Evolutionary conservation across 2,888 invertebrate genomes (phyloP).

Genomic region (Cecidostiba fungosa): DNA sequence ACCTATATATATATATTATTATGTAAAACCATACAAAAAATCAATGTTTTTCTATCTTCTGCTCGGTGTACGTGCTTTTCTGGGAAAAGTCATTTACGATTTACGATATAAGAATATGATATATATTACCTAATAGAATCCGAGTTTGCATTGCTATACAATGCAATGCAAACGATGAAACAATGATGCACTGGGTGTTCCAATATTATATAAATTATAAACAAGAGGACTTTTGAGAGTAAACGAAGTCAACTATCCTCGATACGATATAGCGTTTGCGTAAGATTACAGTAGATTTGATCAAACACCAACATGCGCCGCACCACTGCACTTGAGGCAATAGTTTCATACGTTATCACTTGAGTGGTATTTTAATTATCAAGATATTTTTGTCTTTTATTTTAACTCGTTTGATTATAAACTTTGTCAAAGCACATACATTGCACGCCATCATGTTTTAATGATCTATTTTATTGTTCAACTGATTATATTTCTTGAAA

Average conservation of each 20-base stretch:
- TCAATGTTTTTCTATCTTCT: constrained; percentile 62
- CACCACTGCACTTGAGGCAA: constrained; percentile 49
- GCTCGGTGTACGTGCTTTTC: constrained; percentile 61
- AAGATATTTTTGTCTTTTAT: not conserved
- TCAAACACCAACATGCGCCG: constrained; percentile 43
- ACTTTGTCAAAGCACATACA: not conserved
- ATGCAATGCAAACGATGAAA: constrained; percentile 27
- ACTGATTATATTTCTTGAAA: not conserved
- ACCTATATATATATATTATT: constrained; percentile 30
- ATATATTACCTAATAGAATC: constrained; percentile 3
- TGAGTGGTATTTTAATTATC: constrained; percentile 34
- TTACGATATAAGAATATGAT: constrained; percentile 22
- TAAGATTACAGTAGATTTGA: constrained; percentile 36
- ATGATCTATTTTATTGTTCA: not conserved
- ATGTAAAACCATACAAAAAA: constrained; percentile 28
- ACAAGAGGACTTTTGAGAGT: constrained; percentile 13
- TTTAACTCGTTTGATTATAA: not conserved
- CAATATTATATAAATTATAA: constrained; percentile 16
- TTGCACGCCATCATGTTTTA: not conserved
- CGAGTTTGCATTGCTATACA: constrained; percentile 21
- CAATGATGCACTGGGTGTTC: constrained; percentile 44
- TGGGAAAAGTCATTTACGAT: constrained; percentile 60
- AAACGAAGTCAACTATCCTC: constrained; percentile 19
- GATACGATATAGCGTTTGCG: constrained; percentile 24
- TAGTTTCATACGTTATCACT: constrained; percentile 54